Evolutionary conservation across 2,113 vertebrate species (phyloP), one percentile per base, ranked within the genome.

Genomic region (Balaeniceps rex): DNA sequence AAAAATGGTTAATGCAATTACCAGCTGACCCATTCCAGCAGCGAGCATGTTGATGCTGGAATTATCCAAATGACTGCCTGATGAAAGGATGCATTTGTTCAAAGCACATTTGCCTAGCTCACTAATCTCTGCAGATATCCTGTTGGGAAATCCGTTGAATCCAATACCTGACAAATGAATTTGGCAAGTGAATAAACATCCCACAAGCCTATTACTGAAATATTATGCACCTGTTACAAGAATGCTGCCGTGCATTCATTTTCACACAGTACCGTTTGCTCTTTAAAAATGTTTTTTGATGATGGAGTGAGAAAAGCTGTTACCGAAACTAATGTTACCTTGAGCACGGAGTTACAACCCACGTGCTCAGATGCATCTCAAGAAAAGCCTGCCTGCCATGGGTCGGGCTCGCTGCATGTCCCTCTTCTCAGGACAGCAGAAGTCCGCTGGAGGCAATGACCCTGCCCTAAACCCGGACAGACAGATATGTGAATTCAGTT

Each of bases 61-160:
- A 96, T 94, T 94, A 91, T 46, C n/a, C 90, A 97, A 95, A 87
- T 69, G 55, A 70, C 96, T 94, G 84, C 87, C 96, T 90, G 95
- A 97, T 98, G 96, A 97, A 95, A 92, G 90, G 85, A 79, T 85
- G 71, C 40, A 44, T 95, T 98, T 95, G 93, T 96, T 97, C 97
- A 95, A 96, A 98, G 97, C 93, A 83, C 95, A 91, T 97, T 97
- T 98, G 76, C 86, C 26, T 69, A 38, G 60, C 89, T 95, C 77
- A 38, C 93, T 97, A 97, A 97, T 97, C 96, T 98, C 95, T 93
- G 63, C 80, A 96, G 78, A 94, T 85, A 97, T 94, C 97, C 98
- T 97, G 93, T 94, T 88, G 97, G 97, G 97, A 98, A 98, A 98
- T 97, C 97, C 95, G 97, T 96, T 97, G 96, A 97, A 96, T 97